Base-by-base conservation (phyloP, 1,140 invertebrate genomes). In the Aphaenogaster floridana region DNA sequence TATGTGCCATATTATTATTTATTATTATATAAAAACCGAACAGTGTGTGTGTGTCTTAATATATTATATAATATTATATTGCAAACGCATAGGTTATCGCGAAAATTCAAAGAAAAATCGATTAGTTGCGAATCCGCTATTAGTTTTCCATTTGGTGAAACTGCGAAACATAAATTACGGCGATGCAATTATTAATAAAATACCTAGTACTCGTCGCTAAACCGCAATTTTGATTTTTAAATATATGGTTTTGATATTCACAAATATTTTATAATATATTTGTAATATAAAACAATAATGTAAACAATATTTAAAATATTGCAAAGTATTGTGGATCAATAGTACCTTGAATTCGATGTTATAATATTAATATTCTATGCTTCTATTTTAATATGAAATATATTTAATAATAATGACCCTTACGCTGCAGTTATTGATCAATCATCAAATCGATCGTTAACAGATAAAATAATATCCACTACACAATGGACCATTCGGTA, bases 1-100 rank as follows among this genome's bases (percentile, higher is more conserved):
- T n/a, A n/a, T n/a, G n/a, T n/a, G n/a, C 3, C 36, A 8, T 52
- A 11, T 74, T 59, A 76, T 79, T 39, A 64, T 21, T 79, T 50
- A 59, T 59, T 36, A 21, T 42, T 13, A 59, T 59, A 28, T 59
- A 2, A 39, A 4, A 74, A 74, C 39, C 17, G 6, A 13, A 39
- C 8, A 57, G 6, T 21, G 21, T 21, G 21, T 21, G 21, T 21
- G 21, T 21, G 21, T 54, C 15, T n/a, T 7, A 45, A 45, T 63
- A 34, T 17, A 8, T 78, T 77, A 57, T 28, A 6, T 77, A 17
- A 42, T 61, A 61, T 77, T 48, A 63, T 3, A 42, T 45, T 45
- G 34, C 9, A 48, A 54, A 71, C 13, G 42, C 11, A 64, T 6
- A 17, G 28, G 8, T 77, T 21, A 45, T 59, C 54, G 11, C 15